These are phyloP conservation scores for Calameuta idolon DNA, from an alignment of 2,888 invertebrate species.

Conservation along the genomic window DNA sequence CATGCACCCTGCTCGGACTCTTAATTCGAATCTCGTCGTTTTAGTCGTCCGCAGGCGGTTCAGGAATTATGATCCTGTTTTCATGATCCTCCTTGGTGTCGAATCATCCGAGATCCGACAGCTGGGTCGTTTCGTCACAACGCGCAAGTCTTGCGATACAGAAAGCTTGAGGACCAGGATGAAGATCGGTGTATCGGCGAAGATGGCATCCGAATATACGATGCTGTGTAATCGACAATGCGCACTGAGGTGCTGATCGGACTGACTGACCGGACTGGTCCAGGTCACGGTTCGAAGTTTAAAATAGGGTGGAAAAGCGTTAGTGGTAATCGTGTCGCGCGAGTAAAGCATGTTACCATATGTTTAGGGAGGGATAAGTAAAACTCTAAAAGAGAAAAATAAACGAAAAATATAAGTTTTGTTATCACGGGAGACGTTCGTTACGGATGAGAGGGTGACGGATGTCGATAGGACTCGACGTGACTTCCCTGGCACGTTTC, in stretches of 20 bases:
- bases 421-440: neutral
- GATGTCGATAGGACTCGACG: neutral
- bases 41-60: conserved; percentile 16
- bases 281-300: neutral
- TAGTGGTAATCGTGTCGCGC: conserved; percentile 2
- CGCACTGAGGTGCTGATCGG: neutral
- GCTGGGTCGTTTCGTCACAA: neutral
- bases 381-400: conserved; percentile 2
- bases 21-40: conserved; percentile 29
- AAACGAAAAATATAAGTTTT: neutral
- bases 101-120: neutral
- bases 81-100: neutral
- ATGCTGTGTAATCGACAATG: neutral
- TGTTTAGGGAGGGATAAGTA: neutral
- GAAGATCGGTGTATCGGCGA: neutral
- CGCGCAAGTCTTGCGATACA: neutral
- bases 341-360: neutral
- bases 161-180: neutral
- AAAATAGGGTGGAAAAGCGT: neutral
- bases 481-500: neutral
- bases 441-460: neutral
- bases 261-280: neutral
- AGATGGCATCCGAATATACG: neutral
- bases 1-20: neutral
- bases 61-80: neutral